phyloP scores from a whole-genome alignment of 2,888 invertebrate genomes.

The Euproctis similis region DNA sequence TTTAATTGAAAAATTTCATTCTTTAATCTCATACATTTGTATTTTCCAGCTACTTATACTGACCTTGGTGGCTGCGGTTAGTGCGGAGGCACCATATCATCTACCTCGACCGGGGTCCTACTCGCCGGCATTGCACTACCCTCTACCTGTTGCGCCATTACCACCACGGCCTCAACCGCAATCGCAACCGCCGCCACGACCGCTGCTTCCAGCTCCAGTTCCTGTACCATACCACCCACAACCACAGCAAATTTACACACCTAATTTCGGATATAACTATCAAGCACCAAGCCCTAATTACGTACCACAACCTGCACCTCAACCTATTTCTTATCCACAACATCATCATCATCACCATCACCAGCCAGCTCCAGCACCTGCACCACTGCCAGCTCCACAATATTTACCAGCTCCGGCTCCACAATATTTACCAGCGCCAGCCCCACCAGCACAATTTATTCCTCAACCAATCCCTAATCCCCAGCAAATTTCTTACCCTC shows the following conservation, averaged over 20 bases:
- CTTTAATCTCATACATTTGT: constrained; percentile 11
- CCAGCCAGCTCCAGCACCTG: constrained; percentile 7
- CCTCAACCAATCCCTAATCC: constrained; percentile 8
- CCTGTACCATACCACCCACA: constrained; percentile 21
- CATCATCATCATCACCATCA: constrained; percentile 11
- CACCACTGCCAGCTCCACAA: constrained; percentile 1
- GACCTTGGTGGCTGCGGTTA: constrained; percentile 46
- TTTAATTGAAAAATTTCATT: constrained; percentile 21
- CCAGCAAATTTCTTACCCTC: constrained; percentile 5
- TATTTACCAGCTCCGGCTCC: constrained; percentile 7
- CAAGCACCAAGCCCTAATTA: constrained; percentile 31
- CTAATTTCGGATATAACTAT: constrained; percentile 36
- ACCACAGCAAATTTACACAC: constrained; percentile 23
- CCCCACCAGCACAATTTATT: constrained; percentile 10
- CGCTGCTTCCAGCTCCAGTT: constrained; percentile 3
- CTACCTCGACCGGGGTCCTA: constrained; percentile 49
- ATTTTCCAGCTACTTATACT: constrained; percentile 51
- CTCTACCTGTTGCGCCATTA: constrained; percentile 26
- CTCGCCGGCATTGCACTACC: constrained; percentile 43
- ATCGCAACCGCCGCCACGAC: constrained; percentile 6
- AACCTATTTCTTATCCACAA: constrained; percentile 12
- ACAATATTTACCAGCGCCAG: not conserved
- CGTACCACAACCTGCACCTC: constrained; percentile 17
- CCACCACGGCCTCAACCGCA: constrained; percentile 33
- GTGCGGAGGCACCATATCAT: constrained; percentile 61